Evolutionary conservation across 2,797 vertebrate genomes (phyloP).

Genomic region (Helostoma temminkii): DNA sequence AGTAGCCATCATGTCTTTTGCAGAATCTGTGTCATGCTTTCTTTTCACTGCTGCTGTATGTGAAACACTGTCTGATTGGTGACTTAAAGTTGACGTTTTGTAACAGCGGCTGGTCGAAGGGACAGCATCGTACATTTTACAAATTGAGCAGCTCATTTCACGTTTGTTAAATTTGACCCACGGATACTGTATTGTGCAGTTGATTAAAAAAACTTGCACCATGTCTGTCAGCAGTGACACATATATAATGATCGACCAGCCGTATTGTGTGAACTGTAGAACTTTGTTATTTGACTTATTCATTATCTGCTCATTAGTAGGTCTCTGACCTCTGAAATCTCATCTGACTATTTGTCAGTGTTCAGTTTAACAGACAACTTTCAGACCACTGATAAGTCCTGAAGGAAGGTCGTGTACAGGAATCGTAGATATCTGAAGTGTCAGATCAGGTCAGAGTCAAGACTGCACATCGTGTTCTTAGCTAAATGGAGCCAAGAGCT

Average conservation of each 20-base stretch:
- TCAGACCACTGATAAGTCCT: slow-evolving; percentile 8
- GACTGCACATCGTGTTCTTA: slow-evolving; percentile 53
- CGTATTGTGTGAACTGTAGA: slow-evolving; percentile 5
- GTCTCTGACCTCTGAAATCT: neutral
- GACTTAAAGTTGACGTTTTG: too few relatives aligned
- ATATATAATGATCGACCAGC: slow-evolving; percentile 6
- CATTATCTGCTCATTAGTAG: neutral
- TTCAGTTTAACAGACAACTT: neutral
- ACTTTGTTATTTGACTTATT: neutral
- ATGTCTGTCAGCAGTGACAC: neutral
- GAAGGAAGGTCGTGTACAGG: slow-evolving; percentile 23
- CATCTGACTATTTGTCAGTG: neutral
- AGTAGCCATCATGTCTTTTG: too few relatives aligned
- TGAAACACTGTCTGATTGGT: too few relatives aligned
- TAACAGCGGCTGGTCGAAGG: too few relatives aligned
- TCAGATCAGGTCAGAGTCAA: slow-evolving; percentile 31
- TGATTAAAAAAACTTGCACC: slow-evolving; percentile 20
- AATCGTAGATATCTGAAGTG: slow-evolving; percentile 35
- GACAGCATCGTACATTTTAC: too few relatives aligned
- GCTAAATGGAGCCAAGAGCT: slow-evolving; percentile 60
- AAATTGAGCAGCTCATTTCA: too few relatives aligned
- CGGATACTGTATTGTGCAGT: slow-evolving; percentile 14
- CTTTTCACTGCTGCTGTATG: too few relatives aligned
- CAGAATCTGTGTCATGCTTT: too few relatives aligned
- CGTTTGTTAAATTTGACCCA: too few relatives aligned